Evolutionary conservation across 2,113 vertebrate genomes (phyloP), one percentile per base, ranked within the genome.

Genomic region (Phaethornis superciliosus): DNA sequence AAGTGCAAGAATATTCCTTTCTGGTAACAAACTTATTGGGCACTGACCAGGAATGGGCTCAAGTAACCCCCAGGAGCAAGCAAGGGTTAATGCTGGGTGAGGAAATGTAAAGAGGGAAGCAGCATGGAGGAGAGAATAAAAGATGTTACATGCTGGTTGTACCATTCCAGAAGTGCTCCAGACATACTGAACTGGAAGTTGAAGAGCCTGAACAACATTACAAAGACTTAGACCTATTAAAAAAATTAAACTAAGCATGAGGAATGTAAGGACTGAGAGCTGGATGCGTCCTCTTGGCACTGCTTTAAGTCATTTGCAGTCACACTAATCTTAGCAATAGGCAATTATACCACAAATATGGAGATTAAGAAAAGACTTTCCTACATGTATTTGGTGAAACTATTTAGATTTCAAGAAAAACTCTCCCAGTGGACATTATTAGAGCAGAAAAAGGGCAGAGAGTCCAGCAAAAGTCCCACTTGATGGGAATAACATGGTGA

Each of bases 381-480:
- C 2, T 63, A 69, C 85, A 69, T 69, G n/a, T 8, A 4, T 59
- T 74, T 78, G 49, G 68, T 28, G 74, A 68, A 85, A 72, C 20
- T 37, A 56, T 68, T 70, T 15, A 28, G 19, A 52, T 85, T 94
- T 88, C 67, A 90, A 93, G 47, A 27, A 72, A 85, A 77, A 14
- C 18, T 8, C 47, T 14, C 46, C 33, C 62, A 8, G 4, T 11
- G 44, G 7, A 2, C 47, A 17, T 68, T 76, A 88, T 49, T 88
- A 56, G 27, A 69, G 7, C 4, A n/a, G n/a, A 15, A 44, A 74
- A 79, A 59, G 33, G 26, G 6, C 60, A 93, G 82, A 51, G 59
- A 65, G 28, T 51, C 67, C 55, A 59, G 62, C 22, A 44, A 18
- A 91, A 77, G 71, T 28, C 59, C 64, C 72, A 67, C 76, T 85